Percentiles rank a stretch among this genome's conserved stretches.
Conservation (phyloP, 2,888 invertebrate species). For the Gonocerus acuteangulatus region DNA sequence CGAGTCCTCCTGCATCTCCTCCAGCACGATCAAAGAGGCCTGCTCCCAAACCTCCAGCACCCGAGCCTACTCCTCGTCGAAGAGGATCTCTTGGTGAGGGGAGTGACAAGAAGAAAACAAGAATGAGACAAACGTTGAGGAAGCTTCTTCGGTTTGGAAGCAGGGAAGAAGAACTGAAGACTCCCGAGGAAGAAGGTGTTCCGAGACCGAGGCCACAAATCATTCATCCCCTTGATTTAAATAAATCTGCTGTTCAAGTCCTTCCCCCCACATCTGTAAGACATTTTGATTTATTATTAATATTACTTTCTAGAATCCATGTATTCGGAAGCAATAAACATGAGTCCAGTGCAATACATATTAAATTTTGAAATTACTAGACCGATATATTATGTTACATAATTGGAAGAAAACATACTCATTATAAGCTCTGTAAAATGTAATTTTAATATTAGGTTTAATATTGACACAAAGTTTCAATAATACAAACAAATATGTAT, state of each 20-base stretch:
- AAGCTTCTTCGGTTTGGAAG: conserved; percentile 72
- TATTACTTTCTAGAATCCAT: neutral
- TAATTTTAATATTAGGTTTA: too few species aligned
- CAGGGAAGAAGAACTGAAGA: conserved; percentile 31
- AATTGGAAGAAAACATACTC: too few species aligned
- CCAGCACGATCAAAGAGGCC: conserved; percentile 30
- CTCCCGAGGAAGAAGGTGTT: conserved; percentile 49
- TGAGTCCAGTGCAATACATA: neutral
- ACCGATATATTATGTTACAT: too few species aligned
- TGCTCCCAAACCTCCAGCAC: conserved; percentile 41
- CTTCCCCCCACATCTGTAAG: conserved; percentile 45
- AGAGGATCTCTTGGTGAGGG: conserved; percentile 40
- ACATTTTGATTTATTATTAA: neutral
- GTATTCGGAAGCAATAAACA: neutral
- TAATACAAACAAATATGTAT: too few species aligned
- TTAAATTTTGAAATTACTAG: too few species aligned
- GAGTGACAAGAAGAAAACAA: conserved; percentile 57
- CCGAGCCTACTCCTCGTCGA: conserved; percentile 30
- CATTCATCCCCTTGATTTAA: conserved; percentile 79
- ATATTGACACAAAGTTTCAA: too few species aligned
- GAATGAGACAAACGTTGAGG: conserved; percentile 69
- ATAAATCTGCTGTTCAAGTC: conserved; percentile 72
- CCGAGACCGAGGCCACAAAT: conserved; percentile 72
- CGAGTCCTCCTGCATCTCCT: conserved; percentile 54
- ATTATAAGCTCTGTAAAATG: too few species aligned